Conservation (phyloP, 2,113 vertebrate genomes). For the Rhea americana region DNA sequence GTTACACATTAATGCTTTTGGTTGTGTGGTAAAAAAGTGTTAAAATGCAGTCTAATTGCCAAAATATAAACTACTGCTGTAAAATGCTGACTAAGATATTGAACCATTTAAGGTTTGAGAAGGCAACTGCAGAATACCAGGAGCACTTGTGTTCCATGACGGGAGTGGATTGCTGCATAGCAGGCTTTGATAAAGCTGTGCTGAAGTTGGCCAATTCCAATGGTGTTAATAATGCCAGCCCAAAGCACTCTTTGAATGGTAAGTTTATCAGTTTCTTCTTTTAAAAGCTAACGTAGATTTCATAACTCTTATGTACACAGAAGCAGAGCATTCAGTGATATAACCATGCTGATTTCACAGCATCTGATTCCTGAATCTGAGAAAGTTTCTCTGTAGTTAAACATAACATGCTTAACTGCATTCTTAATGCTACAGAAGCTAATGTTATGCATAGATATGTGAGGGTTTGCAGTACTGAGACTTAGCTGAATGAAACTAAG, state of each 20-base stretch:
- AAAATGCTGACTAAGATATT: slow-evolving; percentile 27
- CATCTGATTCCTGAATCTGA: background rate
- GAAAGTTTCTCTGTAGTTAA: background rate
- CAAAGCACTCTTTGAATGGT: slow-evolving; percentile 92
- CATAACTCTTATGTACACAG: background rate
- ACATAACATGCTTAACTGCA: background rate
- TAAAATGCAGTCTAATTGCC: background rate
- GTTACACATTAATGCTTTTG: fast-evolving
- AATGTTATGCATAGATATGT: background rate
- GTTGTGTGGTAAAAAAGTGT: background rate
- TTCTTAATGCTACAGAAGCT: background rate
- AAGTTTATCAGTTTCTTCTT: slow-evolving; percentile 27
- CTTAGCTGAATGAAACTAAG: background rate
- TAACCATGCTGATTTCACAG: fast-evolving
- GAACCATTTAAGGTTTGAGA: slow-evolving; percentile 88
- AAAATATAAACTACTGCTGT: background rate
- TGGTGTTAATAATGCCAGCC: slow-evolving; percentile 84
- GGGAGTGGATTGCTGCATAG: slow-evolving; percentile 90
- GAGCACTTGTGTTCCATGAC: slow-evolving; percentile 93
- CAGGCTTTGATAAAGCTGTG: slow-evolving; percentile 85
- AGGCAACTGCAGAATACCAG: slow-evolving; percentile 93
- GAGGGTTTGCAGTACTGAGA: background rate
- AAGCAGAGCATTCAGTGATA: fast-evolving
- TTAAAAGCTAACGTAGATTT: background rate
- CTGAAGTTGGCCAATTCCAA: slow-evolving; percentile 84